These are phyloP conservation scores for Lithophane leautieri DNA, from an alignment of 2,888 invertebrate genomes.

Conservation along the genomic window DNA sequence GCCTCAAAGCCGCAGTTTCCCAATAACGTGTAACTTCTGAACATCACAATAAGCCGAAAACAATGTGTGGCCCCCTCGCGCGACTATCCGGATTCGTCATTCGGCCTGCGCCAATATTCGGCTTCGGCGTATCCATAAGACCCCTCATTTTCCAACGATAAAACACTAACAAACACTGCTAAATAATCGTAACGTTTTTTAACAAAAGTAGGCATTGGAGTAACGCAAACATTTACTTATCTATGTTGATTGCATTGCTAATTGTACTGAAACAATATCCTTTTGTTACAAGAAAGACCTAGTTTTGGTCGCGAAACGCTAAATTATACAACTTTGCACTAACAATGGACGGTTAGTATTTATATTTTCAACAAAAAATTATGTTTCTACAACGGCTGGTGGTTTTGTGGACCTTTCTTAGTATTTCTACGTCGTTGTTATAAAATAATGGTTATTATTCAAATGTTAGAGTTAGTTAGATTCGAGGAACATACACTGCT, in stretches of 20 bases:
- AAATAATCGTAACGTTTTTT: constrained; percentile 69
- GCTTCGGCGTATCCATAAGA: constrained; percentile 1
- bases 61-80: constrained; percentile 20
- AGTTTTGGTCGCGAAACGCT: constrained; percentile 85
- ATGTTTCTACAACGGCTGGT: constrained; percentile 60
- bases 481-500: constrained; percentile 31
- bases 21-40: constrained; percentile 34
- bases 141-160: constrained; percentile 43
- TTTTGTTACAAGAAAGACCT: constrained; percentile 88
- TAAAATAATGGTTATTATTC: constrained; percentile 51
- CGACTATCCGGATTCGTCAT: constrained; percentile 22
- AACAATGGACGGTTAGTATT: constrained; percentile 79
- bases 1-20: background rate
- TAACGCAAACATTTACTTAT: constrained; percentile 84
- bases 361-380: constrained; percentile 73
- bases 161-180: constrained; percentile 53
- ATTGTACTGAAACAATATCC: constrained; percentile 88
- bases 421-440: constrained; percentile 54
- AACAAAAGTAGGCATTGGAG: constrained; percentile 65
- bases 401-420: constrained; percentile 53
- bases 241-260: constrained; percentile 87
- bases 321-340: constrained; percentile 81
- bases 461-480: constrained; percentile 31
- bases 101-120: constrained; percentile 38
- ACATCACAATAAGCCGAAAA: constrained; percentile 29